Conservation (phyloP, 2,113 vertebrate species). For the Dasyurus viverrinus region DNA sequence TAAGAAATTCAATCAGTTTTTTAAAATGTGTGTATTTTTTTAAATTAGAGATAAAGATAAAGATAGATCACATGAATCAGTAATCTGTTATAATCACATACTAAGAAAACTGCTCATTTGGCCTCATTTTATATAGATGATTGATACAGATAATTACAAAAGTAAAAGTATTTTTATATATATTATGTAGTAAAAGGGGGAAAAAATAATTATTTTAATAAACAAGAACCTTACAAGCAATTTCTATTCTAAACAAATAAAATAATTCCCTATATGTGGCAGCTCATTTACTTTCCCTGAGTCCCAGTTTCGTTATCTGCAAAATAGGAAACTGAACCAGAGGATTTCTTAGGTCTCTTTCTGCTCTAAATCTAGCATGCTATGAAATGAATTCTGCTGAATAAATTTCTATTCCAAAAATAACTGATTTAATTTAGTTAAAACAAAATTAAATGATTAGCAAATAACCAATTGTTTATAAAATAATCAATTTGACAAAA, state of each 20-base stretch:
- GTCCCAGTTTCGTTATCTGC: neutral
- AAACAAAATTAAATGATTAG: conserved; percentile 30
- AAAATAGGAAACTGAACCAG: neutral
- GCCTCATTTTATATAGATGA: neutral
- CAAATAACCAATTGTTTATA: conserved; percentile 29
- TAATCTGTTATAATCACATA: neutral
- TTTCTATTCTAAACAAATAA: conserved; percentile 51
- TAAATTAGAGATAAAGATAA: neutral
- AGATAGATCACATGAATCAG: neutral
- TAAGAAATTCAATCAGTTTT: conserved; percentile 44
- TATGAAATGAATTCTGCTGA: conserved; percentile 1
- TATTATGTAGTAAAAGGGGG: neutral
- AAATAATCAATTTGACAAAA: conserved; percentile 36
- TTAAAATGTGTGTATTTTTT: neutral
- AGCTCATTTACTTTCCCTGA: neutral
- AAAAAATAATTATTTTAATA: neutral
- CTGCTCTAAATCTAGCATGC: neutral
- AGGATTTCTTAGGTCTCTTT: neutral
- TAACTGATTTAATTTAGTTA: conserved; percentile 42
- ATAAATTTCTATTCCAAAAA: conserved; percentile 5
- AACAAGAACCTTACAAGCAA: neutral
- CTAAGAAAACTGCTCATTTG: neutral
- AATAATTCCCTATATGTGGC: conserved; percentile 13
- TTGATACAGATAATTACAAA: neutral
- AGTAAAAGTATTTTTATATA: neutral